phyloP scores from a whole-genome alignment of 2,888 invertebrate species.

The Chalcis sispes region DNA sequence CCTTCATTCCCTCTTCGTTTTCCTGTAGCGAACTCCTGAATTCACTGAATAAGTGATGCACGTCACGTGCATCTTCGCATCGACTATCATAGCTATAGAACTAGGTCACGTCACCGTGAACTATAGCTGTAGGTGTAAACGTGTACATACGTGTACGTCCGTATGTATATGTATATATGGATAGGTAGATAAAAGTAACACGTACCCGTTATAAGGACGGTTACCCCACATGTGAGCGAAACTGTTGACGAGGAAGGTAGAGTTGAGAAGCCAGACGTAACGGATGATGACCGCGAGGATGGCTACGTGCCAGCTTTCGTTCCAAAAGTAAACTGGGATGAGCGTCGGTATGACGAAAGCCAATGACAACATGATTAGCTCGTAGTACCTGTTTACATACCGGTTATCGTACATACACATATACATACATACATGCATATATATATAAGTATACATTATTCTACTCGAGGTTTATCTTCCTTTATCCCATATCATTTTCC shows the following conservation, averaged over 20 bases:
- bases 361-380: conserved; percentile 76
- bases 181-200: background rate
- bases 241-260: conserved; percentile 82
- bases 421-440: too few species aligned
- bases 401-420: too few species aligned
- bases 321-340: conserved; percentile 79
- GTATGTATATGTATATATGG: conserved; percentile 59
- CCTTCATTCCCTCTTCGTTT: too few species aligned
- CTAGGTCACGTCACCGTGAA: too few species aligned
- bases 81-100: background rate
- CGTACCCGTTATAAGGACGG: conserved; percentile 76
- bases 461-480: too few species aligned
- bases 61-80: conserved; percentile 4
- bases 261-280: conserved; percentile 79
- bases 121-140: background rate
- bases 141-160: conserved; percentile 18
- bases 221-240: conserved; percentile 79
- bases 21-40: conserved; percentile 19
- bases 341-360: conserved; percentile 79
- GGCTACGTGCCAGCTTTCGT: conserved; percentile 75
- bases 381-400: conserved; percentile 76
- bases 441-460: too few species aligned
- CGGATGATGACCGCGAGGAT: conserved; percentile 74
- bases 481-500: too few species aligned
- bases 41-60: conserved; percentile 40